These are phyloP conservation scores for Lucifuga dentata DNA, from an alignment of 2,113 vertebrate species.

Conservation along the genomic window DNA sequence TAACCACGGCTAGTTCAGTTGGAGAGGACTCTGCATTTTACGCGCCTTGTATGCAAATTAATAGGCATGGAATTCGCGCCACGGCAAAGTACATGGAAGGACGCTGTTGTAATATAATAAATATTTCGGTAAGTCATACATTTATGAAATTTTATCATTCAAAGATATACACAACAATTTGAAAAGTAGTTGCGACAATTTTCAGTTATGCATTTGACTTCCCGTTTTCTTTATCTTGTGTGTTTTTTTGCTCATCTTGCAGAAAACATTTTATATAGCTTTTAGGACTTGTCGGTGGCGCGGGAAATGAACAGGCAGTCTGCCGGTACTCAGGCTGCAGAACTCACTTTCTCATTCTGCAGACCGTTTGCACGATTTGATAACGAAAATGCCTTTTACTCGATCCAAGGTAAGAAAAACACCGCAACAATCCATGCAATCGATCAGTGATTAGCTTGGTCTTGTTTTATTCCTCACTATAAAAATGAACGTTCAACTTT, in stretches of 20 bases:
- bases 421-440: too few relatives aligned
- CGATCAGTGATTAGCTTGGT: too few relatives aligned
- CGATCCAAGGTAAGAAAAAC: constrained; percentile 74
- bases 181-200: not conserved
- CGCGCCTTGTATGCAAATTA: constrained; percentile 78
- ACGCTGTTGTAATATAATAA: accelerated
- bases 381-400: constrained; percentile 74
- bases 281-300: constrained; percentile 76
- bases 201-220: accelerated
- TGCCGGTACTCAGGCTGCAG: constrained; percentile 1
- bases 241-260: not conserved
- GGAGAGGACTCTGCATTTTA: constrained; percentile 41
- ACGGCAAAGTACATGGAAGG: constrained; percentile 61
- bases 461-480: too few relatives aligned
- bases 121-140: accelerated
- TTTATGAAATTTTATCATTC: accelerated
- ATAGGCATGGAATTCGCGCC: constrained; percentile 76
- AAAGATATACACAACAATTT: not conserved
- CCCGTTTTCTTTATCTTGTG: accelerated
- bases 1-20: too few relatives aligned
- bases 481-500: too few relatives aligned
- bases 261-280: constrained; percentile 40
- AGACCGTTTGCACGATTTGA: not conserved
- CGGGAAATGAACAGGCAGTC: constrained; percentile 63
- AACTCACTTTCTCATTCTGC: constrained; percentile 26